A percentile compares a stretch with the other conserved stretches of the same genome.
These are phyloP conservation scores for Prunella strophiata DNA, from an alignment of 2,797 vertebrate species.

Conservation along the genomic window DNA sequence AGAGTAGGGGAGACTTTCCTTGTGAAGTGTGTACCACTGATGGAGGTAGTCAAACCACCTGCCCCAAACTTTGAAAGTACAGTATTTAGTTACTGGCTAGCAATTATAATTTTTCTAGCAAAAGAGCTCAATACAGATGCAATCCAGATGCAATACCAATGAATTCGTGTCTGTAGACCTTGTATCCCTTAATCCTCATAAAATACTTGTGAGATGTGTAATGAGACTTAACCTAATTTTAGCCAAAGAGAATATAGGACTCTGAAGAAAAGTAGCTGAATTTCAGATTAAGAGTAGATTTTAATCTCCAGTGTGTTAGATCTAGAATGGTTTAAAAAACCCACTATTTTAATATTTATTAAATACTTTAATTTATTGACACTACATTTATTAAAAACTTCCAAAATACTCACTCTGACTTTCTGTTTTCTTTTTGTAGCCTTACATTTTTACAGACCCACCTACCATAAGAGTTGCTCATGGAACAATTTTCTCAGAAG, in stretches of 20 bases:
- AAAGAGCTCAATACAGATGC: not conserved
- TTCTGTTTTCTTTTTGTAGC: constrained; percentile 68
- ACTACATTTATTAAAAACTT: not conserved
- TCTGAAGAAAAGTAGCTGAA: not conserved
- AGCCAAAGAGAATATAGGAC: not conserved
- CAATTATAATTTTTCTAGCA: not conserved
- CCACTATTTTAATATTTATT: not conserved
- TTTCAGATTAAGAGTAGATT: not conserved
- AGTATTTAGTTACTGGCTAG: not conserved
- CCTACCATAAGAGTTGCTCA: constrained; percentile 83
- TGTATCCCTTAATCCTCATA: not conserved
- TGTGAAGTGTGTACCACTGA: not conserved
- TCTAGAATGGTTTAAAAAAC: not conserved
- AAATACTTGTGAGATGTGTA: not conserved
- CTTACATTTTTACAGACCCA: constrained; percentile 77
- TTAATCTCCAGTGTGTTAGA: not conserved
- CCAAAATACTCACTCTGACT: not conserved
- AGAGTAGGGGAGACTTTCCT: not conserved
- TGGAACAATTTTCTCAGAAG: constrained; percentile 88
- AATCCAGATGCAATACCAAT: not conserved
- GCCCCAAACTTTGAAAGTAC: not conserved
- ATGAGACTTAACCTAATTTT: not conserved
- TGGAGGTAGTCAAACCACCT: not conserved
- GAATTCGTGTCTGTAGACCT: not conserved
- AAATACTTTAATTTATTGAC: not conserved